Percentiles rank a stretch among this genome's conserved stretches.
phyloP scores from a whole-genome alignment of 2,888 invertebrate species.

The Julus scandinavius region DNA sequence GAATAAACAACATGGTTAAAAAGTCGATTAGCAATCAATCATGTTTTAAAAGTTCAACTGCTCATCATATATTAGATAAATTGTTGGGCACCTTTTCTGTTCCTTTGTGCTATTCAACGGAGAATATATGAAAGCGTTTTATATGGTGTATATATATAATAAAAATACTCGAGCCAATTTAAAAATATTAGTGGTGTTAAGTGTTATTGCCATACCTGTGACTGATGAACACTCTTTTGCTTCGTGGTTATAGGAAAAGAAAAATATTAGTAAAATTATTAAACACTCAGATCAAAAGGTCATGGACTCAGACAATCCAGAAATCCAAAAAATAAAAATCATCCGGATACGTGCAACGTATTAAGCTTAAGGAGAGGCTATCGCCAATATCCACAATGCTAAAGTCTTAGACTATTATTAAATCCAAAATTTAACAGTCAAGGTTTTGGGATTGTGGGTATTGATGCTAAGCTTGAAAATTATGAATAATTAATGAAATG shows the following conservation, averaged over 20 bases:
- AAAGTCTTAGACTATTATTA: no score
- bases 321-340: neutral
- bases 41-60: neutral
- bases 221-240: constrained; percentile 49
- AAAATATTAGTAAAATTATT: constrained; percentile 47
- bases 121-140: neutral
- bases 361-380: no score
- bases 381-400: no score
- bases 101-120: neutral
- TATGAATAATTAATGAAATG: neutral
- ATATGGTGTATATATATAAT: neutral
- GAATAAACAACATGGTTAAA: neutral
- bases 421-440: no score
- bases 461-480: neutral
- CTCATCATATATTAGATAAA: neutral
- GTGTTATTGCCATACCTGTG: constrained; percentile 49
- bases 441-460: no score
- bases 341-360: no score
- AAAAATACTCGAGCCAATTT: neutral
- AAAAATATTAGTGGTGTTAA: constrained; percentile 40
- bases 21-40: neutral
- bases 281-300: neutral
- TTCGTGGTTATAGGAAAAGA: constrained; percentile 53
- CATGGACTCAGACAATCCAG: neutral
- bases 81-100: neutral